These are phyloP conservation scores for Kobus ellipsiprymnus DNA, from an alignment of 2,113 vertebrate genomes.

Conservation along the genomic window DNA sequence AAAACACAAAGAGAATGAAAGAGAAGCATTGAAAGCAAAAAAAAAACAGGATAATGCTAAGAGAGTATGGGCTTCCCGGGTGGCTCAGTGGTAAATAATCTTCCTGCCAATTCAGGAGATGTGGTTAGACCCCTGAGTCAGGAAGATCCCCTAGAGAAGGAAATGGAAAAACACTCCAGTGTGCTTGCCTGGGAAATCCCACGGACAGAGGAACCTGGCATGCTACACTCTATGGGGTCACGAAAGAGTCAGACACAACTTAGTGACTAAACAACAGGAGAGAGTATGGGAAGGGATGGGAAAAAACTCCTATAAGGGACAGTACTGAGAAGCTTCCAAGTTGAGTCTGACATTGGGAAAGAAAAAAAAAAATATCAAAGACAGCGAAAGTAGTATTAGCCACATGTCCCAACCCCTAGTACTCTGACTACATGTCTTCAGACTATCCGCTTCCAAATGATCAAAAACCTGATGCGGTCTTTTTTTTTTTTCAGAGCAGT, in stretches of 20 bases:
- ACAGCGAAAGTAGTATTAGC: not conserved
- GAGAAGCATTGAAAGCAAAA: not conserved
- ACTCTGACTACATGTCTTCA: not conserved
- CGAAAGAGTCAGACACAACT: not conserved
- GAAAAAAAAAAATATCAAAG: not conserved
- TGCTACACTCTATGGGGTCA: not conserved
- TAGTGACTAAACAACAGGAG: not conserved
- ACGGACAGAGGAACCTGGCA: not conserved
- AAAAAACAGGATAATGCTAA: not conserved
- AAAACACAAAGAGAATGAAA: not conserved
- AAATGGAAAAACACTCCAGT: not conserved
- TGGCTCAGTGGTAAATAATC: not conserved
- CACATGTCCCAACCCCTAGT: not conserved
- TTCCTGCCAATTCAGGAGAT: not conserved
- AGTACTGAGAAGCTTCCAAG: not conserved
- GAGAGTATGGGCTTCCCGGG: not conserved
- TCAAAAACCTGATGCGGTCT: not conserved
- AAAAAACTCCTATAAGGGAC: not conserved
- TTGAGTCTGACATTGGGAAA: not conserved
- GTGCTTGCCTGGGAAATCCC: not conserved
- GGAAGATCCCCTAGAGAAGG: not conserved
- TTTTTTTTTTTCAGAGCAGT: not conserved
- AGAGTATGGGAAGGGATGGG: not conserved
- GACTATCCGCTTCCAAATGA: not conserved
- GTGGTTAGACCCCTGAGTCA: not conserved